These are phyloP conservation scores for Zoroaster sp. DNA, from an alignment of 53 echinoderm and acorn worm genomes.

Conservation along the genomic window DNA sequence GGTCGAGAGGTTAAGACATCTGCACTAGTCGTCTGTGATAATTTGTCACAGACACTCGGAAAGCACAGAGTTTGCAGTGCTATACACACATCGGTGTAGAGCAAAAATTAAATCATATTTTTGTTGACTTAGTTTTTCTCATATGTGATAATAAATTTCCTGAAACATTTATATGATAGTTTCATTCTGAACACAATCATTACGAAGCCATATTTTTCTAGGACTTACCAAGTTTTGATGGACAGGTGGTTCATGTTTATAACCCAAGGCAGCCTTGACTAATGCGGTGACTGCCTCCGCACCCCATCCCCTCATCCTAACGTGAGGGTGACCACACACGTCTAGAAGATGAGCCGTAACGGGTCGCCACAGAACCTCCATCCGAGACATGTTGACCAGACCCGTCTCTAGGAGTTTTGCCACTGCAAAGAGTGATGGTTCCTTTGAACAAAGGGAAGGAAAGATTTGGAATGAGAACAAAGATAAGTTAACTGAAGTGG, in stretches of 20 bases:
- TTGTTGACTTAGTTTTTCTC: too few species aligned
- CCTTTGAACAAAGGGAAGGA: conserved; percentile 21
- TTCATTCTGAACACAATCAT: too few species aligned
- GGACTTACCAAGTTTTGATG: conserved; percentile 89
- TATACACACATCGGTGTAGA: too few species aligned
- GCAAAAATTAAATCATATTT: too few species aligned
- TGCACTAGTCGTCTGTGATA: too few species aligned
- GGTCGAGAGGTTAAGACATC: too few species aligned
- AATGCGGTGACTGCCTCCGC: conserved; percentile 90
- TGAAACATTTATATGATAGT: too few species aligned
- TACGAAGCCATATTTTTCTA: background rate
- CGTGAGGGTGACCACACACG: conserved; percentile 85
- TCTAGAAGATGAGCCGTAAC: conserved; percentile 89
- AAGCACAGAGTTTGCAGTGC: too few species aligned
- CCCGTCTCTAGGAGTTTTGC: conserved; percentile 97
- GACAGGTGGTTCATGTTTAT: conserved; percentile 81
- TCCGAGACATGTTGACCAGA: conserved; percentile 87
- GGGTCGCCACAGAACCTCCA: conserved; percentile 95
- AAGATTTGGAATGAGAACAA: too few species aligned
- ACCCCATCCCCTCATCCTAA: conserved; percentile 87
- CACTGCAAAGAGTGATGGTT: conserved; percentile 93
- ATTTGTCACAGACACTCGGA: too few species aligned
- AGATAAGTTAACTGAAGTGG: too few species aligned
- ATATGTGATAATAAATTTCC: too few species aligned
- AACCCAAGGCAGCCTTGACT: conserved; percentile 78